Evolutionary conservation across 2,797 vertebrate genomes (phyloP), one percentile per base, ranked within the genome.

Genomic region (Triplophysa bombifrons): DNA sequence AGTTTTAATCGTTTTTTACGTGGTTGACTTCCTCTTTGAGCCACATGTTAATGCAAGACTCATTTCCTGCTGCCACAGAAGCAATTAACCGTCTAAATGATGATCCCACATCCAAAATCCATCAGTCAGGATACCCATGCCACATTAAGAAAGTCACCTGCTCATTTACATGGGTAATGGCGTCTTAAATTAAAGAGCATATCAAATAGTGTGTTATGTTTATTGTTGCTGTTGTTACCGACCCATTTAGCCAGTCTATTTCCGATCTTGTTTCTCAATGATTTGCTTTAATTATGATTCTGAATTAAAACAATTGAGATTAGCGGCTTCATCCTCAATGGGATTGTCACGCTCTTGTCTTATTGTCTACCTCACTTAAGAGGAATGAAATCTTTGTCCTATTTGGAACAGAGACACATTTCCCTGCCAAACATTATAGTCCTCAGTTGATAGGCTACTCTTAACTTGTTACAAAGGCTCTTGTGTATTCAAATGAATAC

Each of bases 381-480:
- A 22, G 69, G 58, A 74, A 69, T 78, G 44, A 82, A 85, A 83
- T 81, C 44, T 78, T 84, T 73, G 46, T 83, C 22, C 80, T 80
- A 84, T 81, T 90, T 86, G 71, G 86, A 80, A 55, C 12, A 67
- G 83, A 89, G 87, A 87, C 87, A 82, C 22, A 25, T 76, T 74
- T 83, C 72, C 78, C 83, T 84, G 84, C 65, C 58, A 34, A 79
- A 71, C 75, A 72, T 79, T 82, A 67, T 86, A 74, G 78, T 60
- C 76, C 67, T 75, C 79, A 81, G 87, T 87, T 86, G 85, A 91
- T 84, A 34, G 34, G 34, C 34, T 34, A 72, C 72, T 7, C 64
- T 87, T n/a, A 86, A 90, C 88, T 88, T 85, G 84, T 80, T 70
- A 84, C 90, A 87, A 79, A 89, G 86, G 84, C 72, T 46, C 44